phyloP scores from a whole-genome alignment of 2,888 invertebrate species.

The Dryococelus australis region DNA sequence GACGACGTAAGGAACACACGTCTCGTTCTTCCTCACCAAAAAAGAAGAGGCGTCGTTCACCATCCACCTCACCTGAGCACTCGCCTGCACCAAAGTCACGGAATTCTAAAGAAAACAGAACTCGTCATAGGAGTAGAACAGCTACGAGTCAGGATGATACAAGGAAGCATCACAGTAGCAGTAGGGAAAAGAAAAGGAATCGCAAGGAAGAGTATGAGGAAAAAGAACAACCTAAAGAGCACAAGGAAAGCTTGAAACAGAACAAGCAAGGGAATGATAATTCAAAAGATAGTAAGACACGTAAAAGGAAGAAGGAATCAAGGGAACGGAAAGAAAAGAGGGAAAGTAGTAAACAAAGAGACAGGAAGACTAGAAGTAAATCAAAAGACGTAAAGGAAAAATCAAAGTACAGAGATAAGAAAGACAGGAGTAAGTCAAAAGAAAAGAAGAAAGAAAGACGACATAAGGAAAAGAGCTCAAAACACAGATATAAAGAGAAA shows the following conservation, averaged over 20 bases:
- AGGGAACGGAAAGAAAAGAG: background rate
- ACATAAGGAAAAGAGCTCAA: constrained; percentile 22
- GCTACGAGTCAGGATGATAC: constrained; percentile 21
- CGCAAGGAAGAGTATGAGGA: constrained; percentile 30
- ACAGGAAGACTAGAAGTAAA: background rate
- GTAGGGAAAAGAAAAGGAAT: constrained; percentile 28
- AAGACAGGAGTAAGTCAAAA: background rate
- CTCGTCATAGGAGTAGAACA: constrained; percentile 22
- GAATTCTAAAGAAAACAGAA: constrained; percentile 35
- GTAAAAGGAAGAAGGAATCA: background rate
- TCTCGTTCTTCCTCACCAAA: constrained; percentile 35
- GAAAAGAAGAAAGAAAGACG: constrained; percentile 16
- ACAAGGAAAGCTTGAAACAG: background rate
- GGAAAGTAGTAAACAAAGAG: background rate
- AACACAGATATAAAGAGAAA: constrained; percentile 4
- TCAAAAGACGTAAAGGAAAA: constrained; percentile 22
- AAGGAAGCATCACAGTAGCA: constrained; percentile 29
- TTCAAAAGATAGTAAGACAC: constrained; percentile 16
- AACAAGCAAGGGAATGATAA: background rate
- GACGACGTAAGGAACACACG: constrained; percentile 31
- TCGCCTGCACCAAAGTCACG: constrained; percentile 38
- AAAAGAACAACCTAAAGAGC: background rate
- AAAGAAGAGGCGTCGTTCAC: constrained; percentile 36
- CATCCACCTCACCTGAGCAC: constrained; percentile 39
- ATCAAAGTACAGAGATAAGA: constrained; percentile 1